Evolutionary conservation across 2,888 invertebrate species (phyloP), one percentile per base, ranked within the genome.

Genomic region (Amphipyra berbera): DNA sequence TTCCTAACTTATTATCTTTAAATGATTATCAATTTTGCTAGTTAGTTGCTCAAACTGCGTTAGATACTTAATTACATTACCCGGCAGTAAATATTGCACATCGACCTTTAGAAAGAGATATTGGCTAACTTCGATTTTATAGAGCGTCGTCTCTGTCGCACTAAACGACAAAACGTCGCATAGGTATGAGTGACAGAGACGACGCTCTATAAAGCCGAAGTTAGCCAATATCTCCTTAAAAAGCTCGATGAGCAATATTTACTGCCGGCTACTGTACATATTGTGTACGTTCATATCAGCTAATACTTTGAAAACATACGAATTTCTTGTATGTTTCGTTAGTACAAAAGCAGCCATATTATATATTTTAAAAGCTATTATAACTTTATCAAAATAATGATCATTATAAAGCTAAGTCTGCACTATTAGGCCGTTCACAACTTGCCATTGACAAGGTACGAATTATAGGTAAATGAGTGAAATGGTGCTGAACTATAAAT

Each of bases 401-500:
- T 46, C 7, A n/a, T 41, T 55, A 21, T 47, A 49, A 47, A 61
- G 42, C 56, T 66, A 60, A 72, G 78, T 75, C 82, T 78, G 82
- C 73, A 70, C 56, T 63, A 47, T 57, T 54, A 27, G 67, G 60
- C 47, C 71, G 81, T 68, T 77, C 53, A 64, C 68, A 71, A 74
- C 80, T 46, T 13, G 27, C 41, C 41, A 63, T 45, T 60, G 48
- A 66, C 46, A 70, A 30, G 47, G 59, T 69, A 57, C 6, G 52
- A 62, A 50, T 55, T 67, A 50, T 71, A 64, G 40, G 14, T 68
- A 61, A 71, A 50, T 73, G 66, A 60, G 62, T 62, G 71, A 73
- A 67, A 61, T 81, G 82, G 82, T 83, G 82, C 82, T 83, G 82
- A 76, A 65, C 58, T 69, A 61, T 68, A 61, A 53, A 61, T 55